Conservation (phyloP, 2,888 invertebrate genomes). For the Mythimna loreyi region DNA sequence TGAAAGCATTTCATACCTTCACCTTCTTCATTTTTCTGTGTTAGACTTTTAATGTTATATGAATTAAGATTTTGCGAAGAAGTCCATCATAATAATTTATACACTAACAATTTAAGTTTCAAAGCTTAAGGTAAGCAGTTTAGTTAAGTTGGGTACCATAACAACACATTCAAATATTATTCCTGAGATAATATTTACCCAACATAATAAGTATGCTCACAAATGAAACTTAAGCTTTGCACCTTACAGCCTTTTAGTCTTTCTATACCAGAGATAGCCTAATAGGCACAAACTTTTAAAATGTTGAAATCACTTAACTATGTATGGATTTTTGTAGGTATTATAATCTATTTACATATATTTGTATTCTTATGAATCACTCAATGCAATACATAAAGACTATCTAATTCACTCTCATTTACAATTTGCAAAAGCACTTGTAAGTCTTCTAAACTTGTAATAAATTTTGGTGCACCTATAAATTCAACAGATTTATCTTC, state of each 20-base stretch:
- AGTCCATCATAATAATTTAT: neutral
- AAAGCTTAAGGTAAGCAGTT: constrained; percentile 1
- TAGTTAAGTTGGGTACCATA: neutral
- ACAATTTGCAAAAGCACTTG: constrained; percentile 88
- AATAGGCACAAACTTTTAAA: constrained; percentile 61
- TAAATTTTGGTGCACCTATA: constrained; percentile 87
- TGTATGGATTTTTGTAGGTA: constrained; percentile 54
- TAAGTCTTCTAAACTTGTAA: constrained; percentile 86
- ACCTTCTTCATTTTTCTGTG: constrained; percentile 16
- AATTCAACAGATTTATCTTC: constrained; percentile 84
- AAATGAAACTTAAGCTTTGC: neutral
- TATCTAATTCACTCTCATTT: constrained; percentile 84
- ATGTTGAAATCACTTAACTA: constrained; percentile 56
- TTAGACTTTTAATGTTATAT: constrained; percentile 18
- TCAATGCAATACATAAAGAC: constrained; percentile 84
- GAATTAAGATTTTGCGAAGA: constrained; percentile 10
- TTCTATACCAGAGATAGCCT: constrained; percentile 18
- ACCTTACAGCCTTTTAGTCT: constrained; percentile 32
- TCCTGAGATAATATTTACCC: neutral
- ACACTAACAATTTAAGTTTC: neutral
- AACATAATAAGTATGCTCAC: neutral
- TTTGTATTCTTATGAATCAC: constrained; percentile 59
- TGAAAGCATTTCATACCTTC: constrained; percentile 65
- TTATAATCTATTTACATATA: constrained; percentile 60
- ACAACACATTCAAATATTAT: neutral